Base-by-base conservation (phyloP, 1,140 invertebrate species). In the Trinorchestia longiramus region DNA sequence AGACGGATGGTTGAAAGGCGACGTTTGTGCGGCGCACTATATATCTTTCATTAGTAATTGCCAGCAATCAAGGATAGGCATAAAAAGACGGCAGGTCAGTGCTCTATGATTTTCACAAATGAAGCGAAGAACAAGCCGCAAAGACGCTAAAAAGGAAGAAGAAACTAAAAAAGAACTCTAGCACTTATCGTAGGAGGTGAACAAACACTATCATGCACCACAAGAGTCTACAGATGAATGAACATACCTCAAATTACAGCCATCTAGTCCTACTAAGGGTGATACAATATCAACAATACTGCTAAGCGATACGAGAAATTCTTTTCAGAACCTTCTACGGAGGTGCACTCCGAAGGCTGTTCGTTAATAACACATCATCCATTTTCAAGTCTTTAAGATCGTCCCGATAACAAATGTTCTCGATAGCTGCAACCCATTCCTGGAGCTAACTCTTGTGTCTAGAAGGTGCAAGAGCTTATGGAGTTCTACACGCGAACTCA, bases 321-420 rank as follows among this genome's bases (percentile, higher is more conserved):
- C 62, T 23, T 77, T 77, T 77, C 62, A 19, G 62, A 36, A 36
- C 62, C 62, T 36, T 77, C 62, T 77, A 36, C 62, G 11, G 62
- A 77, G 62, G 62, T 77, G 62, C 62, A 11, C 88, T 42, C 8
- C 88, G 88, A 41, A 90, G 88, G 17, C n/a, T 90, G 6, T 19
- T 90, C 43, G 88, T 42, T 90, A 11, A 90, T 90, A 90, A 90
- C 88, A 43, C 88, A 42, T 90, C 88, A 42, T 90, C 88, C 43
- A 41, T 90, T 90, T 90, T 43, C 88, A 90, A 41, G 88, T 43
- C 88, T 41, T 42, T 90, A 90, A 90, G 41, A 90, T 77, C 28
- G 62, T 77, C 62, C 62, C 62, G 62, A 77, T 90, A 90, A 90
- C 88, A 11, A 90, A 42, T 42, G 41, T 90, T 90, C 28, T 28